Conservation (phyloP, 2,797 vertebrate species). For the Enteromius thamalakanensis region DNA sequence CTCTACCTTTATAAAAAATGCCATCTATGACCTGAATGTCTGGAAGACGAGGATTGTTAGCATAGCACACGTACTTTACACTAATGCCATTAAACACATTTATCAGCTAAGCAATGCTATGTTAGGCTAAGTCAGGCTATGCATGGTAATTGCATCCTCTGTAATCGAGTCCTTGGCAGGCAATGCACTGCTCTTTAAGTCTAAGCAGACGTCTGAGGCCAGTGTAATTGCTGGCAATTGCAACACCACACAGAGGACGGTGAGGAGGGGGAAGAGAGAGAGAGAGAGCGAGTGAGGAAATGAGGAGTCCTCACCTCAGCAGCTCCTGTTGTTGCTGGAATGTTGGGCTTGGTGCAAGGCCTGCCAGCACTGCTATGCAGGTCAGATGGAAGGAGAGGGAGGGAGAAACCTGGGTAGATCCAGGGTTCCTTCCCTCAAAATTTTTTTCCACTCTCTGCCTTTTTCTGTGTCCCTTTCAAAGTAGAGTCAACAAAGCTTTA, state of each 20-base stretch:
- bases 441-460: conserved; percentile 40
- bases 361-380: conserved; percentile 53
- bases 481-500: conserved; percentile 4
- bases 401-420: conserved; percentile 49
- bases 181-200: conserved; percentile 58
- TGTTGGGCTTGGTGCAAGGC: conserved; percentile 59
- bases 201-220: conserved; percentile 67
- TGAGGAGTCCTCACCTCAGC: conserved; percentile 54
- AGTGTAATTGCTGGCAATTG: conserved; percentile 68
- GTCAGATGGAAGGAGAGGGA: conserved; percentile 53
- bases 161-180: conserved; percentile 68
- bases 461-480: conserved; percentile 23
- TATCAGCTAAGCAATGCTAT: conserved; percentile 63
- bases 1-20: conserved; percentile 63
- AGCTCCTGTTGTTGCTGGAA: conserved; percentile 64
- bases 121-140: conserved; percentile 49
- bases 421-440: conserved; percentile 64
- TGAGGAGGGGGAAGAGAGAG: conserved; percentile 44
- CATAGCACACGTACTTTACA: conserved; percentile 61
- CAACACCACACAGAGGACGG: conserved; percentile 48
- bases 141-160: conserved; percentile 61
- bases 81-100: conserved; percentile 64
- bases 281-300: conserved; percentile 40
- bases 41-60: conserved; percentile 48
- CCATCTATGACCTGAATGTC: conserved; percentile 58